phyloP scores from a whole-genome alignment of 2,113 vertebrate genomes.

The Neogale vison region DNA sequence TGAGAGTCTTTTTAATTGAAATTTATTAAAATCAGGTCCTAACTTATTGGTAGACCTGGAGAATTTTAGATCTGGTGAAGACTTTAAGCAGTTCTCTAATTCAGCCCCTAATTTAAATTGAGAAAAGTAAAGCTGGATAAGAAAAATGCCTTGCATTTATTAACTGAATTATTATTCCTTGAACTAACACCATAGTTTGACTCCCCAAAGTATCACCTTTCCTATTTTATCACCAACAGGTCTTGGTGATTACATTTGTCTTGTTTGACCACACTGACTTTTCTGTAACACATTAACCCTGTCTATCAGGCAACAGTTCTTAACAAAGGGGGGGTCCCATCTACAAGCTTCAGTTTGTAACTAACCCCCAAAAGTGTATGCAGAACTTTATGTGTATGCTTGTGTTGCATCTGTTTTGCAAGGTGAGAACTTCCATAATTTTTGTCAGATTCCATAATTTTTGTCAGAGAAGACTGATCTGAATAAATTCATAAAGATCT shows the following conservation, averaged over 20 bases:
- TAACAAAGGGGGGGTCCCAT: neutral
- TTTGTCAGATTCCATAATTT: constrained; percentile 13
- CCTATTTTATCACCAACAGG: neutral
- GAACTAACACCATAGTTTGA: neutral
- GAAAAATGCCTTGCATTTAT: neutral
- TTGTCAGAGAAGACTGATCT: neutral
- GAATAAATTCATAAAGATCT: constrained; percentile 27
- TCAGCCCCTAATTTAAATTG: neutral
- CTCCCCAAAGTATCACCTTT: neutral
- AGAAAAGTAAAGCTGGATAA: neutral
- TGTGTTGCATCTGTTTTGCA: neutral
- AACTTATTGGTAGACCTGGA: neutral
- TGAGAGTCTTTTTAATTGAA: neutral
- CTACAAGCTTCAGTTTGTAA: neutral
- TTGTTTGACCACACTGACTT: neutral
- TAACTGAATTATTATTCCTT: neutral
- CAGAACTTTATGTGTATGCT: neutral
- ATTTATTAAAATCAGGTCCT: constrained; percentile 33
- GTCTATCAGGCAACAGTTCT: neutral
- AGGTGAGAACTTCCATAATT: neutral
- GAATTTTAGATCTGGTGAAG: constrained; percentile 10
- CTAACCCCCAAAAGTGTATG: neutral
- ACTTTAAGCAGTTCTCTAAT: neutral
- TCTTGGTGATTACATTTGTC: neutral
- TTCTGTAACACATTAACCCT: neutral